These are phyloP conservation scores for Caracal caracal DNA, from an alignment of 2,113 vertebrate genomes.

Conservation along the genomic window DNA sequence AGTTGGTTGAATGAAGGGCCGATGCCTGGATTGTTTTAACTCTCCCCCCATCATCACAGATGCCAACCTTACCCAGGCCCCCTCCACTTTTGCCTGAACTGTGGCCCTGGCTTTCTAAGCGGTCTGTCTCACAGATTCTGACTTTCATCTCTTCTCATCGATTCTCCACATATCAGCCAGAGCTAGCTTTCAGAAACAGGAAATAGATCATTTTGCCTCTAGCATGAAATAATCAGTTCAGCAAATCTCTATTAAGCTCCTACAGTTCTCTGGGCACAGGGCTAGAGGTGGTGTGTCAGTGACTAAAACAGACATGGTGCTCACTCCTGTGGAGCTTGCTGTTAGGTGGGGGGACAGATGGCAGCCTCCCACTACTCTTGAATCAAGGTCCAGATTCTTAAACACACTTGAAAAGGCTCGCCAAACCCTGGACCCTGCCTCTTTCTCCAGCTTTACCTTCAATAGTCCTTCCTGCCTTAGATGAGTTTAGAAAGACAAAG, in stretches of 20 bases:
- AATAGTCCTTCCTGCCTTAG: background rate
- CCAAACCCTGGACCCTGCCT: background rate
- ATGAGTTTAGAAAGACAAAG: background rate
- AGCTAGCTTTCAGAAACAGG: background rate
- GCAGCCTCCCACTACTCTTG: background rate
- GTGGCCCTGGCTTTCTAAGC: background rate
- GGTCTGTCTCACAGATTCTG: background rate
- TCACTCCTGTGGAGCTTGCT: background rate
- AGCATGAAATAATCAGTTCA: background rate
- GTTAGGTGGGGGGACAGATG: background rate
- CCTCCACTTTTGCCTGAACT: background rate
- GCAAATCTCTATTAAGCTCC: background rate
- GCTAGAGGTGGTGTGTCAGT: too few species aligned
- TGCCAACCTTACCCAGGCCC: background rate
- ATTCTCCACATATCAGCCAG: background rate
- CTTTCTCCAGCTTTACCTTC: background rate
- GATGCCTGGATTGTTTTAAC: too few species aligned
- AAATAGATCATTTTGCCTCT: background rate
- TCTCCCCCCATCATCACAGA: background rate
- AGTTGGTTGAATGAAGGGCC: background rate
- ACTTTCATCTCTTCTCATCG: constrained; percentile 10
- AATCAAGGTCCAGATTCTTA: background rate
- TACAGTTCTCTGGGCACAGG: background rate
- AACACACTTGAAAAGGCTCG: background rate
- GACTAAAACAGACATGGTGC: background rate